A percentile compares a stretch with the other conserved stretches of the same genome.
phyloP scores from a whole-genome alignment of 2,888 invertebrate species.

The Platycheirus albimanus region DNA sequence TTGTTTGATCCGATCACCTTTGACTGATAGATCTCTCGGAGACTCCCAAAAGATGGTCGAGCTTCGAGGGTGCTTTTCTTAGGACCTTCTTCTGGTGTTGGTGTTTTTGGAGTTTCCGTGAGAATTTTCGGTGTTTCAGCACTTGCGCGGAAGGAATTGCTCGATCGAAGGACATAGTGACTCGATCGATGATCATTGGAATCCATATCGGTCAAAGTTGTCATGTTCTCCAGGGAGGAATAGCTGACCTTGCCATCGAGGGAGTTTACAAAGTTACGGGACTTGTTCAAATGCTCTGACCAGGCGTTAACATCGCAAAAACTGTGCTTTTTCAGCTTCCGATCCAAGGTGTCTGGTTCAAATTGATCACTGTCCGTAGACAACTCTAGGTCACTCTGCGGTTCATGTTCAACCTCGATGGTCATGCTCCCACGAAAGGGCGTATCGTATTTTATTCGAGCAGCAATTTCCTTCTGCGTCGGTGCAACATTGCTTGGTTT shows the following conservation, averaged over 20 bases:
- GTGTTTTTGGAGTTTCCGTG: not conserved
- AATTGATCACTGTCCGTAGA: conserved; percentile 88
- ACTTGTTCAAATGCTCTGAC: conserved; percentile 84
- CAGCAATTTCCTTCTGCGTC: conserved; percentile 79
- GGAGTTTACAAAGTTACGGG: conserved; percentile 81
- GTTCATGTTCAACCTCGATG: conserved; percentile 92
- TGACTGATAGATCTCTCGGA: conserved; percentile 90
- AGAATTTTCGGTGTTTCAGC: conserved; percentile 70
- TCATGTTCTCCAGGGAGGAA: conserved; percentile 77
- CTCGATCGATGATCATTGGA: conserved; percentile 76
- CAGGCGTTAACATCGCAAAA: conserved; percentile 83
- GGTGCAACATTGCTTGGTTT: conserved; percentile 74
- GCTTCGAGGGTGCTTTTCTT: conserved; percentile 57
- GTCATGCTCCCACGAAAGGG: conserved; percentile 89
- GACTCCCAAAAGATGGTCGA: conserved; percentile 85
- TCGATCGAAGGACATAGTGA: conserved; percentile 87
- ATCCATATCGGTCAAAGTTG: conserved; percentile 78
- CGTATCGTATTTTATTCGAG: conserved; percentile 85
- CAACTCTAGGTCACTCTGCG: conserved; percentile 89
- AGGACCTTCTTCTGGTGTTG: conserved; percentile 37
- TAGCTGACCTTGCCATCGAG: conserved; percentile 75
- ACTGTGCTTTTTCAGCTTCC: conserved; percentile 87
- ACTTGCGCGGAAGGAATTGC: conserved; percentile 88
- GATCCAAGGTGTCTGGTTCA: conserved; percentile 93
- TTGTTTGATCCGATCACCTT: conserved; percentile 83